Evolutionary conservation across 1,140 invertebrate genomes (phyloP).

Genomic region (Drosophila eugracilis): DNA sequence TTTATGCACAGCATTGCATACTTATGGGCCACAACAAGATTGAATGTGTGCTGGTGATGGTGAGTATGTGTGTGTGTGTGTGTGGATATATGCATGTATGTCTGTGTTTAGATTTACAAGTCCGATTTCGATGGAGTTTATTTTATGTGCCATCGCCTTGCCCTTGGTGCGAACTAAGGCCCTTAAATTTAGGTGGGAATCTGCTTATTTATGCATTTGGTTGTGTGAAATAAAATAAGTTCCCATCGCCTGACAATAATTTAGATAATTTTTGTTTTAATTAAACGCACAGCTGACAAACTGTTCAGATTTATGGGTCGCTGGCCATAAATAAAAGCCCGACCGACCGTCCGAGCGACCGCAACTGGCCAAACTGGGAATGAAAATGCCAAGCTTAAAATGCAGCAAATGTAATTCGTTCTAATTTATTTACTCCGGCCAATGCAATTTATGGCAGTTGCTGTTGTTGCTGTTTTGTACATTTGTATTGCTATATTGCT

Average conservation of each 20-base stretch:
- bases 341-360: constrained; percentile 44
- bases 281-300: constrained; percentile 76
- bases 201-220: constrained; percentile 44
- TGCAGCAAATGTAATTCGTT: constrained; percentile 64
- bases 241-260: constrained; percentile 48
- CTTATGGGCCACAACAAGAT: constrained; percentile 51
- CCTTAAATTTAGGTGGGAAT: constrained; percentile 28
- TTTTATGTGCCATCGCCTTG: constrained; percentile 54
- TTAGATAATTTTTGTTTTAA: constrained; percentile 81
- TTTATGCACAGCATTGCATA: constrained; percentile 74
- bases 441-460: constrained; percentile 71
- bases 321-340: constrained; percentile 64
- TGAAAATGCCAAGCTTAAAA: constrained; percentile 46
- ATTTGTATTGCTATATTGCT: constrained; percentile 8
- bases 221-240: constrained; percentile 41
- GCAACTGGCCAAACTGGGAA: constrained; percentile 41
- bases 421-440: constrained; percentile 78
- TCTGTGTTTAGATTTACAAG: constrained; percentile 73
- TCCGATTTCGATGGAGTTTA: constrained; percentile 67
- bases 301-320: constrained; percentile 63
- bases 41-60: constrained; percentile 33
- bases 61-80: constrained; percentile 2
- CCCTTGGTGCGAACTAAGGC: constrained; percentile 17
- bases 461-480: constrained; percentile 4
- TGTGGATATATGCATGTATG: constrained; percentile 3